Conservation (phyloP, 2,888 invertebrate genomes). For the Noctua janthina region DNA sequence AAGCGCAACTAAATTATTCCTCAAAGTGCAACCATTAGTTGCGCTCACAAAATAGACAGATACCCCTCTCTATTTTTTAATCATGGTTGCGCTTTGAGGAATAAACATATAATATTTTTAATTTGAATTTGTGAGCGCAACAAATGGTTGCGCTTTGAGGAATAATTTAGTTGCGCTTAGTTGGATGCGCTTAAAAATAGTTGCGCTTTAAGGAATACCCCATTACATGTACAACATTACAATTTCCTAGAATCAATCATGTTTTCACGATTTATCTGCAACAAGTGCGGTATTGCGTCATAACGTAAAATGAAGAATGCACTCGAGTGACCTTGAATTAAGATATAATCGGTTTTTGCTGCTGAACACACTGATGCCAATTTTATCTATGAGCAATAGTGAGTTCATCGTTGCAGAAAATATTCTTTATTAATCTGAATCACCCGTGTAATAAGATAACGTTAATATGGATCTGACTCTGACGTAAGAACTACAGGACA, state of each 20-base stretch:
- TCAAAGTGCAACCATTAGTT: too few species aligned
- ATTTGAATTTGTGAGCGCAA: too few species aligned
- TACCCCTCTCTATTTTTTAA: too few species aligned
- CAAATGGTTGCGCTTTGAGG: too few species aligned
- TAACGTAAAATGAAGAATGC: constrained; percentile 56
- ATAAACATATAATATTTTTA: too few species aligned
- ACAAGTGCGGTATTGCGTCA: constrained; percentile 52
- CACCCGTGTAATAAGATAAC: constrained; percentile 41
- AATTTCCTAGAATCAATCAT: constrained; percentile 47
- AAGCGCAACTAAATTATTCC: too few species aligned
- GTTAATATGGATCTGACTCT: constrained; percentile 5
- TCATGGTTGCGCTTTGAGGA: too few species aligned
- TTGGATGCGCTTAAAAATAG: too few species aligned
- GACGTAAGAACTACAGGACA: constrained; percentile 31
- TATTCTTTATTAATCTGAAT: constrained; percentile 64
- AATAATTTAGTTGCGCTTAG: too few species aligned
- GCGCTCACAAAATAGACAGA: too few species aligned
- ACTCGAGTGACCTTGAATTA: constrained; percentile 60
- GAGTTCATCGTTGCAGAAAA: constrained; percentile 69
- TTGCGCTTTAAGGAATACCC: too few species aligned
- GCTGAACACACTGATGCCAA: constrained; percentile 63
- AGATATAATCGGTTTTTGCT: constrained; percentile 56
- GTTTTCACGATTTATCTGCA: constrained; percentile 52
- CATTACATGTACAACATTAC: constrained; percentile 4
- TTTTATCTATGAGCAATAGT: constrained; percentile 69